A percentile compares a stretch with the other conserved stretches of the same genome.
Evolutionary conservation across 2,888 invertebrate genomes (phyloP).

Genomic region (Plagodis dolabraria): DNA sequence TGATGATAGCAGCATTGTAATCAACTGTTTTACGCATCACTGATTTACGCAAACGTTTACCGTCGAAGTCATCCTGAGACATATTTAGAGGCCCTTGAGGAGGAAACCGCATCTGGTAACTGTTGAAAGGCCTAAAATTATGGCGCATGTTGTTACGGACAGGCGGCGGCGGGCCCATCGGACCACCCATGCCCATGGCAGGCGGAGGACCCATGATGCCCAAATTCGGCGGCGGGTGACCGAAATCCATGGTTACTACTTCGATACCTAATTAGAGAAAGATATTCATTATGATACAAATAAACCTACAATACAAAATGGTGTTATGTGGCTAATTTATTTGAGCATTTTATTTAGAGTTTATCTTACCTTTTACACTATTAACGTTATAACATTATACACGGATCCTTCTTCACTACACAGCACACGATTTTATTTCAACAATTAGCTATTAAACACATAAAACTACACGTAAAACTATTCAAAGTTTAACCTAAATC

Average conservation of each 20-base stretch:
- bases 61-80: conserved; percentile 96
- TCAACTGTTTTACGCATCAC: conserved; percentile 99
- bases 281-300: conserved; percentile 52
- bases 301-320: conserved; percentile 36
- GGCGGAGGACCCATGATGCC: conserved; percentile 77
- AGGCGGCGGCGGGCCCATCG: conserved; percentile 60
- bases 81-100: conserved; percentile 87
- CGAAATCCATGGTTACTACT: conserved; percentile 78
- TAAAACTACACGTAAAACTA: conserved; percentile 54
- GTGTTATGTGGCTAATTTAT: conserved; percentile 41
- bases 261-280: conserved; percentile 80
- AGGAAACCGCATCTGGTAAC: conserved; percentile 80
- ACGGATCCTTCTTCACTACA: conserved; percentile 55
- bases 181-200: conserved; percentile 53
- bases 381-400: conserved; percentile 72
- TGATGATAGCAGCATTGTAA: conserved; percentile 97
- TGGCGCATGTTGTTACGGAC: conserved; percentile 78
- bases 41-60: conserved; percentile 97
- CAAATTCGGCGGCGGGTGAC: conserved; percentile 78
- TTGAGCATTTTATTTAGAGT: conserved; percentile 28
- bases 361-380: conserved; percentile 67
- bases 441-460: conserved; percentile 50
- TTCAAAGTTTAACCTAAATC: conserved; percentile 58
- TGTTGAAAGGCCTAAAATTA: conserved; percentile 77
- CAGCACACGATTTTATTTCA: conserved; percentile 50